These are phyloP conservation scores for Sarcophaga peregrina DNA, from an alignment of 1,140 invertebrate genomes.

Conservation along the genomic window DNA sequence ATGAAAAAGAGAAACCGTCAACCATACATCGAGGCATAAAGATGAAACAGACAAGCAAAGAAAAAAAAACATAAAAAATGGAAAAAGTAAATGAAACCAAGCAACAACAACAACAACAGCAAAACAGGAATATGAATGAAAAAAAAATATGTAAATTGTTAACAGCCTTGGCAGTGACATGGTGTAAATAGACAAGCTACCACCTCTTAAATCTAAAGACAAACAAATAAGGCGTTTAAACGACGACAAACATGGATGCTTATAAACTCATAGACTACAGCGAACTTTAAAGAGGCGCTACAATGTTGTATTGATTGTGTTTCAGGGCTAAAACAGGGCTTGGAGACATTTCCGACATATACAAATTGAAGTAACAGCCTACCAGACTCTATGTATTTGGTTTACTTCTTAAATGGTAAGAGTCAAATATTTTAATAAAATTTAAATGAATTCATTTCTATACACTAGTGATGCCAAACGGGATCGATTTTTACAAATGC, in stretches of 20 bases:
- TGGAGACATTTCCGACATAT: no score
- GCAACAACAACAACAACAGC: not conserved
- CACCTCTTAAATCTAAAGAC: slow-evolving; percentile 11
- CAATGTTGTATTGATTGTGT: not conserved
- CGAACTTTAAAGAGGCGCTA: not conserved
- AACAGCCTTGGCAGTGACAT: slow-evolving; percentile 23
- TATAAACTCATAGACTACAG: not conserved
- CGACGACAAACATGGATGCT: not conserved
- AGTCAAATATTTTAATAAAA: no score
- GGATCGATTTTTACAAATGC: no score
- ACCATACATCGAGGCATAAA: not conserved
- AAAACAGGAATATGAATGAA: no score
- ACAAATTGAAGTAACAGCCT: no score
- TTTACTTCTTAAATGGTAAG: no score
- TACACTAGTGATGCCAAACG: no score
- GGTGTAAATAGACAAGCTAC: not conserved
- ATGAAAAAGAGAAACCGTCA: not conserved
- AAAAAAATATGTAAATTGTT: slow-evolving; percentile 20
- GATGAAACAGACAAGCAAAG: not conserved
- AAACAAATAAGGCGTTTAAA: slow-evolving; percentile 25
- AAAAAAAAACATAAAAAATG: not conserved
- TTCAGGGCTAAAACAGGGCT: no score
- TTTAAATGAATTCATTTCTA: no score
- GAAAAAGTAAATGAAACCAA: not conserved
- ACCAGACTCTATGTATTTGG: no score